These are phyloP conservation scores for Chrysochloris asiatica DNA, from an alignment of 2,113 vertebrate species.

Conservation along the genomic window DNA sequence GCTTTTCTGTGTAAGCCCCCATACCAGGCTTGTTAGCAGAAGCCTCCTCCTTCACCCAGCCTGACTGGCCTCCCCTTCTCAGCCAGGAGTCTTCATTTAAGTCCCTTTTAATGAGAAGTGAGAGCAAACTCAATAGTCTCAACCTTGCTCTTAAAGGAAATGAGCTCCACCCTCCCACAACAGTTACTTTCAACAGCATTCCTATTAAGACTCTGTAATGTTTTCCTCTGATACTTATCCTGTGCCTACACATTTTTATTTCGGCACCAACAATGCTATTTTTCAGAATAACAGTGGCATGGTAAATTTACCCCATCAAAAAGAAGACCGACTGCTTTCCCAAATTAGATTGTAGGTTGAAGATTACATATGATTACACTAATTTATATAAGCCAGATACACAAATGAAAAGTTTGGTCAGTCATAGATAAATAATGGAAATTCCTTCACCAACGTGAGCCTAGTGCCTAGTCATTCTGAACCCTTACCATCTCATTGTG, in stretches of 20 bases:
- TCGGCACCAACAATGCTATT: neutral
- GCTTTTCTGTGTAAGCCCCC: constrained; percentile 61
- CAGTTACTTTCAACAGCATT: neutral
- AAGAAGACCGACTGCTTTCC: neutral
- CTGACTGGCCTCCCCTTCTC: constrained; percentile 46
- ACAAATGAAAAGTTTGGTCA: neutral
- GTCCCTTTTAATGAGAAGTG: constrained; percentile 71
- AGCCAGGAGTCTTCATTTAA: constrained; percentile 70
- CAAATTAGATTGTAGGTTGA: neutral
- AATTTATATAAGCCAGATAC: neutral
- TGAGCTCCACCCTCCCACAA: neutral
- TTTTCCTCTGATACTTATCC: neutral
- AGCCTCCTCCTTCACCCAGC: constrained; percentile 52
- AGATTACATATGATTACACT: neutral
- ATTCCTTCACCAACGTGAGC: neutral
- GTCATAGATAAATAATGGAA: neutral
- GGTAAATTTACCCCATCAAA: neutral
- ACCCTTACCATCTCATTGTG: neutral
- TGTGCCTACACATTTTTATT: neutral
- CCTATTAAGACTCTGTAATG: constrained; percentile 24
- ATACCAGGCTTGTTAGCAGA: constrained; percentile 64
- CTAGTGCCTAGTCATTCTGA: neutral
- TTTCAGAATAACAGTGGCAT: neutral
- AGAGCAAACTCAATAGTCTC: constrained; percentile 54
- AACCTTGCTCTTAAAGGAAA: constrained; percentile 46